phyloP scores from a whole-genome alignment of 2,113 vertebrate species.

The Himantopus leucocephalus region DNA sequence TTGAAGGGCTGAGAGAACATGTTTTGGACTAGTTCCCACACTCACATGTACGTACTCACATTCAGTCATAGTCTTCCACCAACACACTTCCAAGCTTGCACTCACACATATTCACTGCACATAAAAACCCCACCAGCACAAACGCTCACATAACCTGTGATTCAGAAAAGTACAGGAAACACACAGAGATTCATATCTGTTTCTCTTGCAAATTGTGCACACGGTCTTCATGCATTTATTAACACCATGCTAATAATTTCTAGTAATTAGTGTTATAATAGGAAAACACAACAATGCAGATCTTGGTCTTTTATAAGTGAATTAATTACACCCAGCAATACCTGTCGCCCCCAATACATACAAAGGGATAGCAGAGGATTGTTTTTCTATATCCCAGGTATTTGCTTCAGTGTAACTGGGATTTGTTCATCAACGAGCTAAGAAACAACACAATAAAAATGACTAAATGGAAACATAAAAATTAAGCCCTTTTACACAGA shows the following conservation, averaged over 20 bases:
- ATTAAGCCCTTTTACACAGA: slow-evolving; percentile 38
- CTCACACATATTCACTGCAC: not conserved
- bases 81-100: not conserved
- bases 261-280: slow-evolving; percentile 53
- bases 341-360: slow-evolving; percentile 46
- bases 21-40: not conserved
- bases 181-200: not conserved
- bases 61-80: fast-evolving
- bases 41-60: not conserved
- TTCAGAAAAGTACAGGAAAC: not conserved
- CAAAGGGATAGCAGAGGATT: slow-evolving; percentile 8
- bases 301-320: slow-evolving; percentile 32
- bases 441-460: slow-evolving; percentile 59
- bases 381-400: slow-evolving; percentile 17
- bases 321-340: slow-evolving; percentile 53
- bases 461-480: slow-evolving; percentile 60
- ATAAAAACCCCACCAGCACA: not conserved
- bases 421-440: slow-evolving; percentile 53
- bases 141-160: not conserved
- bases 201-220: not conserved
- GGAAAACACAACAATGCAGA: slow-evolving; percentile 33
- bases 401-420: slow-evolving; percentile 32
- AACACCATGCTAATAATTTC: slow-evolving; percentile 29
- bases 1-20: not conserved
- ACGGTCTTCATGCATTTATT: not conserved